Evolutionary conservation across 2,888 invertebrate species (phyloP), one percentile per base, ranked within the genome.

Genomic region (Aphidoletes aphidimyza): DNA sequence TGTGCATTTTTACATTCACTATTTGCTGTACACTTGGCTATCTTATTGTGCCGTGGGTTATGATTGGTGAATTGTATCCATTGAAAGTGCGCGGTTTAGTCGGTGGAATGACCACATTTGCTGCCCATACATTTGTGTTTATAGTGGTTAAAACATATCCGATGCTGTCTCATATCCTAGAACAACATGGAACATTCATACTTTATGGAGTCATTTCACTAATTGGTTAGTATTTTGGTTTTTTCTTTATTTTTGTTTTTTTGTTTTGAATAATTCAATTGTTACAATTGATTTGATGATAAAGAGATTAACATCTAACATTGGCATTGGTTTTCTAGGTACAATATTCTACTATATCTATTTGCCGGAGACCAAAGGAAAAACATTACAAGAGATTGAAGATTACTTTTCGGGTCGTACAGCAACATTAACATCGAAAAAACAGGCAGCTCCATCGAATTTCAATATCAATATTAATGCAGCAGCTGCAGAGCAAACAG

Each of bases 11-110:
- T 87, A 86, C 91, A 11, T 94, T 93, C 88, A 93, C 91, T 8
- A 90, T 93, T 47, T 91, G 92, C 14, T 93, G 93, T 86, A 93
- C 93, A 0, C 88, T 94, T 14, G 94, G 94, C 14, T 94, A 93
- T 87, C 89, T 94, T 84, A 93, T 94, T 59, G 92, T 94, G 26
- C 94, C 94, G 0, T 94, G 94, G 94, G 92, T 94, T 14, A 94
- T 94, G 94, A 94, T 94, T 85, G 94, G 94, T n/a, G 94, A 94
- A 88, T 93, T 94, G 37, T 94, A 93, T 89, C 94, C 94, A 0
- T 92, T 91, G n/a, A 92, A 92, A 91, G 93, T 94, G 0, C 92
- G 94, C 2, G 94, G 94, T 0, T 90, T 93, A 9, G 90, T 93
- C 3, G 94, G 94, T 0, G 94, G 94, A 0, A 87, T 94, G 87